Conservation (phyloP, 1,140 invertebrate genomes). For the Pseudomyrmex concolor region DNA sequence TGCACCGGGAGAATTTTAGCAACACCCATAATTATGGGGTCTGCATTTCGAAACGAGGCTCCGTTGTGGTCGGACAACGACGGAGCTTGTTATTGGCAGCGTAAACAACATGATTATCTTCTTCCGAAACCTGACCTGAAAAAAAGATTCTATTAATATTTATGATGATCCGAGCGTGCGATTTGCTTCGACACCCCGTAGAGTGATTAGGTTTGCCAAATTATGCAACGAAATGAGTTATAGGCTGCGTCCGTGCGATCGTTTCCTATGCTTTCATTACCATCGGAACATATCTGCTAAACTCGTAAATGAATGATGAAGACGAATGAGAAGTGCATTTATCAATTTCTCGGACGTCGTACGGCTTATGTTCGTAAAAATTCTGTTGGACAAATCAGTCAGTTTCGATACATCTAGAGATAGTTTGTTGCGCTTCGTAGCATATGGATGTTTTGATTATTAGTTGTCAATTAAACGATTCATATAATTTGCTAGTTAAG, state of each 20-base stretch:
- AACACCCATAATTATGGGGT: conserved; percentile 65
- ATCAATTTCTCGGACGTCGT: conserved; percentile 35
- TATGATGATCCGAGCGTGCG: conserved; percentile 39
- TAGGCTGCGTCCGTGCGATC: conserved; percentile 39
- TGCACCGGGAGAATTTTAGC: conserved; percentile 56
- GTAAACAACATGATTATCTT: conserved; percentile 71
- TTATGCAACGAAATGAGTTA: conserved; percentile 51
- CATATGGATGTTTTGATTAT: too few species aligned
- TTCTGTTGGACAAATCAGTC: conserved; percentile 24
- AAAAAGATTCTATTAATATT: conserved; percentile 65
- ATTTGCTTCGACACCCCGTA: conserved; percentile 45
- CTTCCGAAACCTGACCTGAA: conserved; percentile 30
- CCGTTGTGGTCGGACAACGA: not conserved
- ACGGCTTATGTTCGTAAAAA: conserved; percentile 17
- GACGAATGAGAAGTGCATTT: conserved; percentile 45
- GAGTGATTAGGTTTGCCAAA: conserved; percentile 45
- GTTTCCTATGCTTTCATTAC: conserved; percentile 49
- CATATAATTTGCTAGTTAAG: not conserved
- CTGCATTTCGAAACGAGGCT: conserved; percentile 49
- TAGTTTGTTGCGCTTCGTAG: not conserved
- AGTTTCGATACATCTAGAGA: not conserved
- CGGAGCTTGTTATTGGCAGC: conserved; percentile 66
- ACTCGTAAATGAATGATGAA: conserved; percentile 56
- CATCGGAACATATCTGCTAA: conserved; percentile 41
- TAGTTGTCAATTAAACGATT: too few species aligned